These are phyloP conservation scores for Drosophila monieri DNA, from an alignment of 2,888 invertebrate species.

Conservation along the genomic window DNA sequence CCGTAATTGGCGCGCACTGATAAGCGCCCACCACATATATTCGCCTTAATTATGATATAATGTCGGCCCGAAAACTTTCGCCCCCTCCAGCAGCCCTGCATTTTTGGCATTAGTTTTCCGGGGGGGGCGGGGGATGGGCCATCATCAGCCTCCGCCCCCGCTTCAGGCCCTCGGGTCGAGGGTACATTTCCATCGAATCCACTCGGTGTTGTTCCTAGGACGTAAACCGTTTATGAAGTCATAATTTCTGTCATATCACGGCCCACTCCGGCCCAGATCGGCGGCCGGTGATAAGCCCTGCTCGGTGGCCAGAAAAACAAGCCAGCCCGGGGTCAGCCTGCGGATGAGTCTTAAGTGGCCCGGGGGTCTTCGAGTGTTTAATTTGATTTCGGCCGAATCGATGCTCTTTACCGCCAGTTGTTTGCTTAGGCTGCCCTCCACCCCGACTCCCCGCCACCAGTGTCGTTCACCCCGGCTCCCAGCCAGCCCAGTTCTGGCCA, in stretches of 20 bases:
- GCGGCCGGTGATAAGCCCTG: slow-evolving; percentile 60
- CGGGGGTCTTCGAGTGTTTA: slow-evolving; percentile 40
- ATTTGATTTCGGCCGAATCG: slow-evolving; percentile 33
- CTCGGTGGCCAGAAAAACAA: slow-evolving; percentile 38
- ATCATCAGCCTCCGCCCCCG: not conserved
- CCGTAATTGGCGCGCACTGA: slow-evolving; percentile 76
- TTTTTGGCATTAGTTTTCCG: slow-evolving; percentile 27
- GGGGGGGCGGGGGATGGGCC: too few species aligned
- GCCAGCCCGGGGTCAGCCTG: slow-evolving; percentile 14
- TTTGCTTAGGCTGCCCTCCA: slow-evolving; percentile 4
- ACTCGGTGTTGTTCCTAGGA: slow-evolving; percentile 1
- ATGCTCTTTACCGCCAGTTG: not conserved
- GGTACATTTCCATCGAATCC: slow-evolving; percentile 46
- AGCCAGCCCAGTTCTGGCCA: slow-evolving; percentile 24
- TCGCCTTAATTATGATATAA: slow-evolving; percentile 71
- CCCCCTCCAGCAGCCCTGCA: slow-evolving; percentile 41
- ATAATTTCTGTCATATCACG: slow-evolving; percentile 75
- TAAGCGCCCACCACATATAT: slow-evolving; percentile 41
- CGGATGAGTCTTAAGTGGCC: slow-evolving; percentile 53
- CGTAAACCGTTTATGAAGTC: slow-evolving; percentile 67
- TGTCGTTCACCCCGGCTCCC: too few species aligned
- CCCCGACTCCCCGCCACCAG: too few species aligned
- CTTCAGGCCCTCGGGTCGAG: not conserved
- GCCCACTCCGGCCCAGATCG: slow-evolving; percentile 53
- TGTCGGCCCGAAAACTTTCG: slow-evolving; percentile 41